phyloP scores from a whole-genome alignment of 2,888 invertebrate genomes.

The Apodemia mormo region DNA sequence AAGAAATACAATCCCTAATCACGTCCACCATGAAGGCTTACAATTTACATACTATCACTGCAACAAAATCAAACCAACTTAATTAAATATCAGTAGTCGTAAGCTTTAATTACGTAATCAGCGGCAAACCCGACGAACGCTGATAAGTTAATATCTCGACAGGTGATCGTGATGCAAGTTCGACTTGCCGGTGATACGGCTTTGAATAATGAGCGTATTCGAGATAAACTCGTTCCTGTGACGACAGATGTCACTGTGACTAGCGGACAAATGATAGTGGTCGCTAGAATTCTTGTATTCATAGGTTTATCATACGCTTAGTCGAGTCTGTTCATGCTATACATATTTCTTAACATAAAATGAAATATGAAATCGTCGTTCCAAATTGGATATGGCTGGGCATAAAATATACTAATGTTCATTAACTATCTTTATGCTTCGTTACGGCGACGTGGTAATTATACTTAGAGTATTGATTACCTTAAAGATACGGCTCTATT shows the following conservation, averaged over 20 bases:
- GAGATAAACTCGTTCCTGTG: slow-evolving; percentile 63
- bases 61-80: slow-evolving; percentile 25
- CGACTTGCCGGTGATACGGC: slow-evolving; percentile 51
- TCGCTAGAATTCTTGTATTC: slow-evolving; percentile 44
- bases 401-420: slow-evolving; percentile 21
- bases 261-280: slow-evolving; percentile 65
- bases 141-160: slow-evolving; percentile 33
- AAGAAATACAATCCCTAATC: neutral
- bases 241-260: slow-evolving; percentile 64
- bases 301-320: slow-evolving; percentile 39
- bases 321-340: slow-evolving; percentile 36
- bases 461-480: slow-evolving; percentile 5
- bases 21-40: neutral
- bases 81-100: slow-evolving; percentile 40
- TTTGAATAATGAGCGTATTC: slow-evolving; percentile 61
- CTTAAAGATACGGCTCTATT: neutral
- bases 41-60: neutral
- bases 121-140: slow-evolving; percentile 30
- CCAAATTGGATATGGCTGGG: slow-evolving; percentile 30
- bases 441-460: slow-evolving; percentile 5
- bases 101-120: slow-evolving; percentile 42
- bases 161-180: slow-evolving; percentile 39
- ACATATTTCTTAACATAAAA: slow-evolving; percentile 34
- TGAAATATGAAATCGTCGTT: slow-evolving; percentile 32
- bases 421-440: slow-evolving; percentile 11